A percentile compares a stretch with the other conserved stretches of the same genome.
phyloP scores from a whole-genome alignment of 2,797 vertebrate genomes.

The Knipowitschia caucasica region DNA sequence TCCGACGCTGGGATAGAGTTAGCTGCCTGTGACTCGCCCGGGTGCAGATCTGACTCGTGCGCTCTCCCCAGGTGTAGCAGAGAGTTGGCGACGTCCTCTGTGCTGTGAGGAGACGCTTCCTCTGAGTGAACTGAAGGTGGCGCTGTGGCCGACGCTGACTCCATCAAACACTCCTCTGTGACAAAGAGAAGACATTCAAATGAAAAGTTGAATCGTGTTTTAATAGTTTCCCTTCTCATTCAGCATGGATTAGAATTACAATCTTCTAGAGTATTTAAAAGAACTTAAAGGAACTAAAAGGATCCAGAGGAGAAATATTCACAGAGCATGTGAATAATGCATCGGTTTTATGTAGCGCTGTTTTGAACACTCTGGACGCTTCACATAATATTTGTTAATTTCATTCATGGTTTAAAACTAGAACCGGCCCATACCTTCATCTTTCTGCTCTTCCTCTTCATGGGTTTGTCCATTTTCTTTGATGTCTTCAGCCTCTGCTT shows the following conservation, averaged over 20 bases:
- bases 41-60: slow-evolving; percentile 19
- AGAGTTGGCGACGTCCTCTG: slow-evolving; percentile 80
- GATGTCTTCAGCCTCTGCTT: slow-evolving; percentile 21
- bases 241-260: no score
- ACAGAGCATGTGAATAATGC: no score
- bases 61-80: slow-evolving; percentile 85
- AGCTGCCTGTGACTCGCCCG: no score
- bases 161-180: slow-evolving; percentile 76
- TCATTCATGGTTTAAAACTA: no score
- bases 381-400: no score
- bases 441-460: slow-evolving; percentile 33
- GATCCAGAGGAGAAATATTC: no score
- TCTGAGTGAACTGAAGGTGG: slow-evolving; percentile 32
- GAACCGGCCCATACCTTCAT: slow-evolving; percentile 47
- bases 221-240: no score
- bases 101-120: slow-evolving; percentile 38
- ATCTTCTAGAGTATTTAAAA: no score
- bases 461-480: slow-evolving; percentile 22
- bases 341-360: no score
- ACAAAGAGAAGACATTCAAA: slow-evolving; percentile 23
- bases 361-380: no score
- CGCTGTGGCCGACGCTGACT: slow-evolving; percentile 43
- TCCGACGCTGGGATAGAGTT: slow-evolving; percentile 9
- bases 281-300: no score
- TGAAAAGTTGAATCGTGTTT: no score